phyloP scores from a whole-genome alignment of 2,113 vertebrate genomes.

The Aptenodytes forsteri region DNA sequence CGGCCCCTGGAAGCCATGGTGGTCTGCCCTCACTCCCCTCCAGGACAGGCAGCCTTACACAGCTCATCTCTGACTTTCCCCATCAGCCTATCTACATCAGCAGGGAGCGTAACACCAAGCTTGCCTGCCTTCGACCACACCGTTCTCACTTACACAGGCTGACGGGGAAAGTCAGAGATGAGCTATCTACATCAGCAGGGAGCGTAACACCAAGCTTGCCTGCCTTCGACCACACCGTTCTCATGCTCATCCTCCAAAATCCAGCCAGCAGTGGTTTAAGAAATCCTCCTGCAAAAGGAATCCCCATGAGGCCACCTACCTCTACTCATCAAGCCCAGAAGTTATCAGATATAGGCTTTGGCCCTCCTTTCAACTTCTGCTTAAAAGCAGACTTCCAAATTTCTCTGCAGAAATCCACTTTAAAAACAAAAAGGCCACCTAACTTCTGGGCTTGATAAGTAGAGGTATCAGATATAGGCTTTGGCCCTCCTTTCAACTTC shows the following conservation, averaged over 20 bases:
- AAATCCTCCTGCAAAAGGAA: background rate
- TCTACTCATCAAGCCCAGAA: background rate
- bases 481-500: background rate
- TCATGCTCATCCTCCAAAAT: background rate
- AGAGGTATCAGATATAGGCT: background rate
- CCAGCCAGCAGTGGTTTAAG: background rate
- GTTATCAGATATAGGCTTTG: background rate
- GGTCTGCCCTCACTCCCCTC: background rate
- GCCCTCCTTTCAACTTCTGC: background rate
- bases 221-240: background rate
- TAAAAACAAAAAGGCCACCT: background rate
- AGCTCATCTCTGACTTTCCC: background rate
- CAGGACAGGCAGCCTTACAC: background rate
- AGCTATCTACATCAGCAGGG: accelerated
- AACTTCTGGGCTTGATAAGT: too few species aligned
- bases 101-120: accelerated
- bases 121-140: background rate
- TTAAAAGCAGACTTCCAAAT: background rate
- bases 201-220: accelerated
- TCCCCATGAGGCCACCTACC: background rate
- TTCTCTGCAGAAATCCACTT: background rate
- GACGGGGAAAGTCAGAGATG: too few species aligned
- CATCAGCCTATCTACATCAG: accelerated
- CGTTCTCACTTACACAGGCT: too few species aligned
- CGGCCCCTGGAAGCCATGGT: background rate